Evolutionary conservation across 2,113 vertebrate species (phyloP).

Genomic region (Brachyistius frenatus): DNA sequence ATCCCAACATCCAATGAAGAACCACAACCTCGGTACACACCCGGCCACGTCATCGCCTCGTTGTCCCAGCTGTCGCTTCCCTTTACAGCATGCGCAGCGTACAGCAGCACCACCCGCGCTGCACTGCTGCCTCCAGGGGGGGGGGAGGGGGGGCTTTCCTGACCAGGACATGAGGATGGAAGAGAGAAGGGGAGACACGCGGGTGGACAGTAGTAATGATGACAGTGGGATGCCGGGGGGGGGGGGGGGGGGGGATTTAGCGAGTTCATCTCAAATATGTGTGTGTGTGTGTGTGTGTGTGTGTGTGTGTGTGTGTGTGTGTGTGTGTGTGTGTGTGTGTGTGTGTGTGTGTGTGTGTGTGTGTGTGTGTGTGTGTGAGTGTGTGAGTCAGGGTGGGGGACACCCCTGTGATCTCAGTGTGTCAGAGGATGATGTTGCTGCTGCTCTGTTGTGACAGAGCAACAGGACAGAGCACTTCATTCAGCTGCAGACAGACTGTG

Average conservation of each 20-base stretch:
- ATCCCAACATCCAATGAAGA: constrained; percentile 34
- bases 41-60: constrained; percentile 37
- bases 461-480: constrained; percentile 33
- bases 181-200: constrained; percentile 30
- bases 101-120: constrained; percentile 47
- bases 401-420: constrained; percentile 55
- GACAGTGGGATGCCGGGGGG: constrained; percentile 61
- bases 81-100: neutral
- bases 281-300: constrained; percentile 10
- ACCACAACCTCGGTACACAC: constrained; percentile 22
- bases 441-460: constrained; percentile 59
- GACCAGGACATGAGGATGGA: constrained; percentile 20
- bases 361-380: too few species aligned
- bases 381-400: constrained; percentile 21
- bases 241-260: too few species aligned
- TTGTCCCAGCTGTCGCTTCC: constrained; percentile 8
- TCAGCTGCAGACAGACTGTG: constrained; percentile 51
- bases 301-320: too few species aligned
- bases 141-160: constrained; percentile 40
- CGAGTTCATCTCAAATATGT: constrained; percentile 26
- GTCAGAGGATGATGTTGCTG: constrained; percentile 51
- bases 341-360: constrained; percentile 4
- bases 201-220: constrained; percentile 55
- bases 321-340: neutral
- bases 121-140: constrained; percentile 58